Conservation (phyloP, 2,797 vertebrate species). For the Peromyscus aztecus region DNA sequence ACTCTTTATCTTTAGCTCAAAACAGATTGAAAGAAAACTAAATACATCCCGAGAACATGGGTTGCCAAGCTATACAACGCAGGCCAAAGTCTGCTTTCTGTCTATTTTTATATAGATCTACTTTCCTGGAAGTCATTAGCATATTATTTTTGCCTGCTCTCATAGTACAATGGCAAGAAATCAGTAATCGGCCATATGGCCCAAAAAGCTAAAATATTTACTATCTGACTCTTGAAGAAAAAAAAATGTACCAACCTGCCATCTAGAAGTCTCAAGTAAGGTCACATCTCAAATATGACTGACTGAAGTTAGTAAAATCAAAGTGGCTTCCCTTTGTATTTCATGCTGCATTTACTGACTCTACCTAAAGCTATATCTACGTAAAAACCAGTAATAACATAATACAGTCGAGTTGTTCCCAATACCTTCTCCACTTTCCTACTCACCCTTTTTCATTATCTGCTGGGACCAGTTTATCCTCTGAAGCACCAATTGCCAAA, state of each 20-base stretch:
- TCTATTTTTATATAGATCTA: slow-evolving; percentile 5
- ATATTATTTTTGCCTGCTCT: slow-evolving; percentile 9
- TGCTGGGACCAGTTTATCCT: slow-evolving; percentile 94
- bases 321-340: background rate
- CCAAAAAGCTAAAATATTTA: slow-evolving; percentile 62
- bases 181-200: background rate
- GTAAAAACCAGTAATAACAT: background rate
- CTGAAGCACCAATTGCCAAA: slow-evolving; percentile 96
- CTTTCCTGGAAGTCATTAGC: background rate
- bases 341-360: background rate
- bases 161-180: background rate
- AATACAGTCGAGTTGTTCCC: background rate
- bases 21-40: slow-evolving; percentile 26
- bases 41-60: background rate
- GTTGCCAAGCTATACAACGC: background rate
- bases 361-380: background rate
- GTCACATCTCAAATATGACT: slow-evolving; percentile 7
- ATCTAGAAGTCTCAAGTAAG: background rate
- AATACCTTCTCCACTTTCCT: background rate
- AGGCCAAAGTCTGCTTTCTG: background rate
- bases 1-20: slow-evolving; percentile 21
- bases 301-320: background rate
- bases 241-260: background rate
- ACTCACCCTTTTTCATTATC: slow-evolving; percentile 97
- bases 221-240: slow-evolving; percentile 27